phyloP scores from a whole-genome alignment of 2,113 vertebrate genomes.

The Ciconia boyciana region DNA sequence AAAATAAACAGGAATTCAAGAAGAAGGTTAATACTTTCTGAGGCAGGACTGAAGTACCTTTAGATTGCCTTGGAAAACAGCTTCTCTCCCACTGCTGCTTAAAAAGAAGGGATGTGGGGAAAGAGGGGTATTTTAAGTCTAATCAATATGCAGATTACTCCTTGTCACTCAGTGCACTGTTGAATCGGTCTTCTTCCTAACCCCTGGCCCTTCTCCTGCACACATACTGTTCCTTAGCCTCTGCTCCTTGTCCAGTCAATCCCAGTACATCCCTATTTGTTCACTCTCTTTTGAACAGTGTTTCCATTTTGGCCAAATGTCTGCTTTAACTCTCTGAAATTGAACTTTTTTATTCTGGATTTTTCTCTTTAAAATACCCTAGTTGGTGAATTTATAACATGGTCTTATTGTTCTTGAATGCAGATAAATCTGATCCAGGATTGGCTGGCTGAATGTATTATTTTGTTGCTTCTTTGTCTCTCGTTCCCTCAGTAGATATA shows the following conservation, averaged over 20 bases:
- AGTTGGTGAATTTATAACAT: neutral
- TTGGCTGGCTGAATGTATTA: neutral
- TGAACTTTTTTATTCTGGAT: neutral
- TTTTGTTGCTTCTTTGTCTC: neutral
- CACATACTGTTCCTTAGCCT: no score
- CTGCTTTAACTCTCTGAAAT: neutral
- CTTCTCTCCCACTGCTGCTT: neutral
- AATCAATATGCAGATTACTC: neutral
- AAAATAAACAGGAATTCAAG: neutral
- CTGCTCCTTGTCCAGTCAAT: neutral
- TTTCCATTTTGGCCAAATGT: neutral
- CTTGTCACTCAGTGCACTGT: neutral
- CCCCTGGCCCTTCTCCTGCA: neutral
- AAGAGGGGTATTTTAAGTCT: neutral
- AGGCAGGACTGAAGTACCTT: neutral
- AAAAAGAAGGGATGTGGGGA: neutral
- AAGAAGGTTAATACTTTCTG: neutral
- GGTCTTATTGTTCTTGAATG: rapidly evolving
- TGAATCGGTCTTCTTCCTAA: neutral
- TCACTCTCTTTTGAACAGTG: neutral
- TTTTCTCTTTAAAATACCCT: neutral
- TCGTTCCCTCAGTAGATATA: neutral
- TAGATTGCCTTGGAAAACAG: neutral
- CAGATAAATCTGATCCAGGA: neutral
- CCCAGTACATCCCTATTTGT: neutral